Conservation (phyloP, 23 tunicate species). For the Halocynthia aurantium region DNA sequence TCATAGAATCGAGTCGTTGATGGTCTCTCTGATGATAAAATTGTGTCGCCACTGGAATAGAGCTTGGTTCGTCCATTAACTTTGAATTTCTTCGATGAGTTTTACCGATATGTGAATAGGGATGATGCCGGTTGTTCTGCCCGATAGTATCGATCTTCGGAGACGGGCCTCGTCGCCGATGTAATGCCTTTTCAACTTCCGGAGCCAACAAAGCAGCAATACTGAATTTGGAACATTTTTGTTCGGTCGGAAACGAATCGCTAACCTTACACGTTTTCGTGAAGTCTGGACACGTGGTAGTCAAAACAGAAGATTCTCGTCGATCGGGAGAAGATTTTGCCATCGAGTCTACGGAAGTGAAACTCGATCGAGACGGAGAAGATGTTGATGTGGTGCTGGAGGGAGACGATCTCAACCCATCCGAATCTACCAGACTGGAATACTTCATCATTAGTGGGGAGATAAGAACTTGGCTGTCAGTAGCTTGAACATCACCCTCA, state of each 20-base stretch:
- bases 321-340: conserved; percentile 2
- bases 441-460: background rate
- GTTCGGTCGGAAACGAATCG: background rate
- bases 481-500: too few species aligned
- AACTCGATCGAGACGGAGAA: conserved; percentile 3
- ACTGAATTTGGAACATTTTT: conserved; percentile 16
- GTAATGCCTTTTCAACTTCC: background rate
- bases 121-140: background rate
- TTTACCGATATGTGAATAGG: background rate
- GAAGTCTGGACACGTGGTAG: too few species aligned
- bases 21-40: too few species aligned
- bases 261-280: background rate
- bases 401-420: background rate
- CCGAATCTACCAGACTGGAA: background rate
- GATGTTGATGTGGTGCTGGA: conserved; percentile 7
- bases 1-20: too few species aligned
- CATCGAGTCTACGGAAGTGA: background rate
- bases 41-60: too few species aligned
- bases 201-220: conserved; percentile 12
- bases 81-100: too few species aligned
- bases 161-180: background rate
- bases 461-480: background rate
- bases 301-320: background rate
- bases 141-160: background rate
- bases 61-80: too few species aligned